phyloP scores from a whole-genome alignment of 2,113 vertebrate genomes.

The Emydura subglobosa region DNA sequence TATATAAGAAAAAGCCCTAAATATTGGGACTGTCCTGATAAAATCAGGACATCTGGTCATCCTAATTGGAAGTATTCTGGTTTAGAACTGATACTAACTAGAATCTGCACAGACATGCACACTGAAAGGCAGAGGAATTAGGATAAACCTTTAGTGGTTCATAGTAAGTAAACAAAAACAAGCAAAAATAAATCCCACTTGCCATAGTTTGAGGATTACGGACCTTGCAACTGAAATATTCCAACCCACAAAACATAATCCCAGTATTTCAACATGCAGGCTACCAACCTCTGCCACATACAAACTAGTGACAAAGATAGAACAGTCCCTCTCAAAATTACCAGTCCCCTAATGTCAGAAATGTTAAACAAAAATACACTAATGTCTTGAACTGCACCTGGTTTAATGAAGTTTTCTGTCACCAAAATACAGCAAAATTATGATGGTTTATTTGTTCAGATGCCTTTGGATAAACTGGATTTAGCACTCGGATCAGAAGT shows the following conservation, averaged over 20 bases:
- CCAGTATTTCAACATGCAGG: conserved; percentile 4
- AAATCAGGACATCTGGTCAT: too few relatives aligned
- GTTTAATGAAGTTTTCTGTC: neutral
- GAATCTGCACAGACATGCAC: neutral
- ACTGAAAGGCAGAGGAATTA: neutral
- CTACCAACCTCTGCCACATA: conserved; percentile 6
- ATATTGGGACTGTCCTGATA: too few relatives aligned
- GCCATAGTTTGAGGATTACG: neutral
- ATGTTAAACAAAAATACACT: neutral
- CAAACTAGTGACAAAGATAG: neutral
- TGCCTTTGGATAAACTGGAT: neutral
- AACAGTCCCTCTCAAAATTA: neutral
- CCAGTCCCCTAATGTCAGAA: neutral
- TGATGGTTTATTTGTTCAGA: neutral
- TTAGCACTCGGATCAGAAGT: neutral
- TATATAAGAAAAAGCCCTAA: too few relatives aligned
- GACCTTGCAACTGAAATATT: neutral
- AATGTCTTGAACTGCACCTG: neutral
- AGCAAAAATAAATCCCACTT: neutral
- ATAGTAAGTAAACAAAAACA: neutral
- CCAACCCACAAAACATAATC: neutral
- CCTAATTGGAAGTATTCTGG: neutral
- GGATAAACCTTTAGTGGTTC: conserved; percentile 12
- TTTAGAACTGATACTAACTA: neutral
- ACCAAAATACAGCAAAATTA: neutral